These are phyloP conservation scores for Pipistrellus pygmaeus DNA, from an alignment of 2,797 vertebrate species.

Conservation along the genomic window DNA sequence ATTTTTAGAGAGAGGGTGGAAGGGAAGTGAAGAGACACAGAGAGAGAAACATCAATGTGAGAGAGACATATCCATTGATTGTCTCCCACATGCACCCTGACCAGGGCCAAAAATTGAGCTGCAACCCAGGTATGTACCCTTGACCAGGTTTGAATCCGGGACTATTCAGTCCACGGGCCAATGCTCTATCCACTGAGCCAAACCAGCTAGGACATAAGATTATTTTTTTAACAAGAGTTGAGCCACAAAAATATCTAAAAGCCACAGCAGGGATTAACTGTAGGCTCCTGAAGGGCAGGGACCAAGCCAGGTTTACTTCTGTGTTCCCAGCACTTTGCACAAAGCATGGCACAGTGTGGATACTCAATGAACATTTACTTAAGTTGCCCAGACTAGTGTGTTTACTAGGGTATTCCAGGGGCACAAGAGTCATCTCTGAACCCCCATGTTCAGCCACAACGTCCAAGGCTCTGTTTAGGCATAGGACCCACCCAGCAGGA, in stretches of 20 bases:
- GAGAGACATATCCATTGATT: no score
- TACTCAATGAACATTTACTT: not conserved
- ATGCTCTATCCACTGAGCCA: no score
- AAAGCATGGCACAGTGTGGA: not conserved
- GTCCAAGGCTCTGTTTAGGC: not conserved
- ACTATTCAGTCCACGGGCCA: no score
- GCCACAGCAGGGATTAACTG: not conserved
- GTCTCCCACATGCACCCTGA: no score
- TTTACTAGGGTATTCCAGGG: not conserved
- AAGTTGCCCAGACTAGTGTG: not conserved
- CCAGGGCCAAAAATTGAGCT: no score
- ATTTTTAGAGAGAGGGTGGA: no score
- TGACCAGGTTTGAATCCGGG: no score
- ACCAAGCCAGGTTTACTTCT: not conserved
- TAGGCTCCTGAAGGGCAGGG: not conserved
- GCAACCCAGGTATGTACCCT: no score
- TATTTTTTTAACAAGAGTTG: not conserved
- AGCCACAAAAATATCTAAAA: not conserved
- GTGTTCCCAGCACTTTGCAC: not conserved
- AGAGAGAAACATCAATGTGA: no score
- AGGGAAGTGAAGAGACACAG: no score
- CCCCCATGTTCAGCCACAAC: not conserved
- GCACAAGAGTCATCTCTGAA: not conserved
- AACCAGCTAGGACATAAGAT: not conserved
- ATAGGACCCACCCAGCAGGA: not conserved